These are phyloP conservation scores for Microcebus ravelobensis DNA, from an alignment of 2,113 vertebrate genomes.

Conservation along the genomic window DNA sequence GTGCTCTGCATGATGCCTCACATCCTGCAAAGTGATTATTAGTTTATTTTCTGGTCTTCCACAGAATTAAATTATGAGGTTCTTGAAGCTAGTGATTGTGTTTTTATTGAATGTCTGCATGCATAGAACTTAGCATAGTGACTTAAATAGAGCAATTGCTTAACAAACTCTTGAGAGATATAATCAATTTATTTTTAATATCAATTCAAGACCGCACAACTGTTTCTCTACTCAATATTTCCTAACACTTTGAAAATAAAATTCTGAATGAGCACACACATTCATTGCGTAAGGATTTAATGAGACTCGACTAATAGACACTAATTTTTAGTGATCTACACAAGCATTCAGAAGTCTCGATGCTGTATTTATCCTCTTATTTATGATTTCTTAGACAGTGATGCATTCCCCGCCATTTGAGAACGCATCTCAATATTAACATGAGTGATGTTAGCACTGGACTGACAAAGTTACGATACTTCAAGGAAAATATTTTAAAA, in stretches of 20 bases:
- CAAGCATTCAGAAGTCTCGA: neutral
- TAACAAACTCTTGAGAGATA: neutral
- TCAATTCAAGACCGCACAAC: neutral
- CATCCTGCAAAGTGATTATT: neutral
- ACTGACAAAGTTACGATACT: neutral
- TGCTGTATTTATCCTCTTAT: neutral
- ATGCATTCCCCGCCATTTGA: neutral
- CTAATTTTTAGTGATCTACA: neutral
- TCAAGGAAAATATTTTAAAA: neutral
- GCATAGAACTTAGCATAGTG: neutral
- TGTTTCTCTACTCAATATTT: neutral
- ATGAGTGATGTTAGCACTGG: neutral
- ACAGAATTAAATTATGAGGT: neutral
- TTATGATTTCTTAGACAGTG: neutral
- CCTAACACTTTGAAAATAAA: slow-evolving; percentile 4
- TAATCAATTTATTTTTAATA: neutral
- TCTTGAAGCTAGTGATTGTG: neutral
- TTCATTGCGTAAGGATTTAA: neutral
- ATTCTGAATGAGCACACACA: neutral
- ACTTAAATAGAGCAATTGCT: neutral
- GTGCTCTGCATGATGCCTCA: neutral
- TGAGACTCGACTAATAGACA: neutral
- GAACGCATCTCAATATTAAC: neutral
- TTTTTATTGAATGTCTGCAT: neutral
- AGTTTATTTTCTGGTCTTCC: neutral